Evolutionary conservation across 1,140 invertebrate species (phyloP).

Genomic region (Lasaia peninsularis): DNA sequence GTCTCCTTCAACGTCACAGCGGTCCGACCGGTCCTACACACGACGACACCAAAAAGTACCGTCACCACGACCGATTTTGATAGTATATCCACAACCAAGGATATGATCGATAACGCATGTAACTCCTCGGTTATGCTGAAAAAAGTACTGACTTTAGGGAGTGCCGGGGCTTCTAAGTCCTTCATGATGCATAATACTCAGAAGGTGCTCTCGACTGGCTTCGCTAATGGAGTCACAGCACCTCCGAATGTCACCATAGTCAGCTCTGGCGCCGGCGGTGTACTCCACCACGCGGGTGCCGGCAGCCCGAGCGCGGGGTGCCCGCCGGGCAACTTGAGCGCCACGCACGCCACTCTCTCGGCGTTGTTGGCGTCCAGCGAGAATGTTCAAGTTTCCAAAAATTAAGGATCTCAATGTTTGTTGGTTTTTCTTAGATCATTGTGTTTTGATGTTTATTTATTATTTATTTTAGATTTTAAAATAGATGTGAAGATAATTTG

Average conservation of each 20-base stretch:
- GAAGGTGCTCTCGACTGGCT: slow-evolving; percentile 70
- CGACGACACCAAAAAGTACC: slow-evolving; percentile 54
- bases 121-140: slow-evolving; percentile 75
- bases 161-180: slow-evolving; percentile 64
- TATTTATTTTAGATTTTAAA: slow-evolving; percentile 7
- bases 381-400: slow-evolving; percentile 51
- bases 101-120: slow-evolving; percentile 74
- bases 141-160: slow-evolving; percentile 72
- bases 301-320: slow-evolving; percentile 43
- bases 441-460: slow-evolving; percentile 16
- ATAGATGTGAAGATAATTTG: slow-evolving; percentile 5
- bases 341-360: slow-evolving; percentile 71
- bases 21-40: slow-evolving; percentile 46
- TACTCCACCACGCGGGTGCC: slow-evolving; percentile 33
- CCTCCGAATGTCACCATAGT: slow-evolving; percentile 69
- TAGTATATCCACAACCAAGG: slow-evolving; percentile 66
- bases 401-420: slow-evolving; percentile 41
- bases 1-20: slow-evolving; percentile 58
- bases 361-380: slow-evolving; percentile 64
- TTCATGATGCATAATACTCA: slow-evolving; percentile 76
- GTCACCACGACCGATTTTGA: slow-evolving; percentile 46
- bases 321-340: slow-evolving; percentile 66
- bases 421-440: slow-evolving; percentile 1
- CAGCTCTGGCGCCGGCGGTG: slow-evolving; percentile 54
- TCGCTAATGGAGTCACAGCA: slow-evolving; percentile 56